These are phyloP conservation scores for Scomberomorus guttatus DNA, from an alignment of 2,797 vertebrate genomes.

Conservation along the genomic window DNA sequence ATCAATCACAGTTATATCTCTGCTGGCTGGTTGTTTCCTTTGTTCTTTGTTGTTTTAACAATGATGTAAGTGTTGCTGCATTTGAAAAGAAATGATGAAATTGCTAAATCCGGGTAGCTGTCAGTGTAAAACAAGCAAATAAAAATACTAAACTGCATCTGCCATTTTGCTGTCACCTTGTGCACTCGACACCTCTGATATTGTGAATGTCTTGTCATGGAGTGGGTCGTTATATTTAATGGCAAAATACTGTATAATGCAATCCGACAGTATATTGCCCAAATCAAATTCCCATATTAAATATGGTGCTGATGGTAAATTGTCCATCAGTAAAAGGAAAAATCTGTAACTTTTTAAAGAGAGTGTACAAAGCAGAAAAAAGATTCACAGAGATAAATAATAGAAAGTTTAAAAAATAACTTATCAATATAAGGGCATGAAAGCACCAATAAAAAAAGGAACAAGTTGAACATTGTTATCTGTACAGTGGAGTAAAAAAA, in stretches of 20 bases:
- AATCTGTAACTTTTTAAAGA: not conserved
- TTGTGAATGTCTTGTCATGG: conserved; percentile 1
- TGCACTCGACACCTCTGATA: not conserved
- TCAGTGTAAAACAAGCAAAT: not conserved
- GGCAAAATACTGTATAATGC: no score
- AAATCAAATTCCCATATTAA: not conserved
- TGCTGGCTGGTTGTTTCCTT: not conserved
- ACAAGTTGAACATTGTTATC: no score
- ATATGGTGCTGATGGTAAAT: no score
- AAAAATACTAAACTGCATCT: not conserved
- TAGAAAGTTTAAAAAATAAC: no score
- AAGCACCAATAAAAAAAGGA: no score
- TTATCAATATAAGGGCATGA: no score
- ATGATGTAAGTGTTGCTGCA: not conserved
- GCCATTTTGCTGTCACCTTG: no score
- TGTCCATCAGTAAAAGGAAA: no score
- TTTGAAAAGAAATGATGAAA: not conserved
- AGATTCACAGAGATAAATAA: no score
- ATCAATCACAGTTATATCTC: not conserved
- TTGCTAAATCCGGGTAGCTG: not conserved
- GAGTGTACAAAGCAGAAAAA: no score
- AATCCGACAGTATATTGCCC: not conserved
- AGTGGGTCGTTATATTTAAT: not conserved
- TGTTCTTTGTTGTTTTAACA: not conserved
- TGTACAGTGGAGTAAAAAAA: no score